A percentile compares a stretch with the other conserved stretches of the same genome.
Conservation (phyloP, 1,140 invertebrate species). For the Procambarus virginalis region DNA sequence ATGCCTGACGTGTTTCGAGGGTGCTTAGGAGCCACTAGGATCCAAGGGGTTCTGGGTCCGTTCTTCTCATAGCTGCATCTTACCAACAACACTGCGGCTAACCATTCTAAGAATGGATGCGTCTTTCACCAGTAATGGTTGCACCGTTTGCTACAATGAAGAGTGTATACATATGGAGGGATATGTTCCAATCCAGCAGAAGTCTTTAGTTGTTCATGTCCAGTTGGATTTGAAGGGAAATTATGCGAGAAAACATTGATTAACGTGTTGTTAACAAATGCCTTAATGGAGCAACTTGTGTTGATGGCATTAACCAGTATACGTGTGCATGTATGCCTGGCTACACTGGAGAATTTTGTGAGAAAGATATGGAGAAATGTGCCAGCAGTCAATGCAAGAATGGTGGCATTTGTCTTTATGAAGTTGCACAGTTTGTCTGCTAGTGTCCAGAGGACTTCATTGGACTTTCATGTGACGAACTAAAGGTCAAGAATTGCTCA, state of each 20-base stretch:
- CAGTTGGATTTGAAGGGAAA: slow-evolving; percentile 83
- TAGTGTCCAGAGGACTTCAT: slow-evolving; percentile 84
- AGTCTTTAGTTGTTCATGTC: slow-evolving; percentile 89
- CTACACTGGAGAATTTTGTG: slow-evolving; percentile 83
- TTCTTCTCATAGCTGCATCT: slow-evolving; percentile 81
- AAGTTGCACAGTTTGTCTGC: slow-evolving; percentile 82
- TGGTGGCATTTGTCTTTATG: slow-evolving; percentile 85
- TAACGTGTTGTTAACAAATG: slow-evolving; percentile 85
- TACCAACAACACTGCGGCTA: slow-evolving; percentile 71
- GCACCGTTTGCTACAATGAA: slow-evolving; percentile 87
- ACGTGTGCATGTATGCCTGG: slow-evolving; percentile 84
- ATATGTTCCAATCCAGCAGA: slow-evolving; percentile 84
- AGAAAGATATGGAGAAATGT: slow-evolving; percentile 89
- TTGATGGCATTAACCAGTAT: slow-evolving; percentile 86
- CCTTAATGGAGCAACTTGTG: slow-evolving; percentile 84
- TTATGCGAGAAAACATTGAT: slow-evolving; percentile 83
- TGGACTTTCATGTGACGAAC: slow-evolving; percentile 83
- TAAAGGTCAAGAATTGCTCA: slow-evolving; percentile 83
- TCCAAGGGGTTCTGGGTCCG: slow-evolving; percentile 89
- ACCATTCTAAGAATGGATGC: slow-evolving; percentile 68
- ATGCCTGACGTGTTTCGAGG: slow-evolving; percentile 81
- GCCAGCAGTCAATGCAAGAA: slow-evolving; percentile 83
- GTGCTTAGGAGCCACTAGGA: slow-evolving; percentile 91
- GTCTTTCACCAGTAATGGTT: slow-evolving; percentile 74
- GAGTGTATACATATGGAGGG: slow-evolving; percentile 91